A percentile compares a stretch with the other conserved stretches of the same genome.
phyloP scores from a whole-genome alignment of 1,140 invertebrate species.

The fruit fly (Drosophila melanogaster) region DNA sequence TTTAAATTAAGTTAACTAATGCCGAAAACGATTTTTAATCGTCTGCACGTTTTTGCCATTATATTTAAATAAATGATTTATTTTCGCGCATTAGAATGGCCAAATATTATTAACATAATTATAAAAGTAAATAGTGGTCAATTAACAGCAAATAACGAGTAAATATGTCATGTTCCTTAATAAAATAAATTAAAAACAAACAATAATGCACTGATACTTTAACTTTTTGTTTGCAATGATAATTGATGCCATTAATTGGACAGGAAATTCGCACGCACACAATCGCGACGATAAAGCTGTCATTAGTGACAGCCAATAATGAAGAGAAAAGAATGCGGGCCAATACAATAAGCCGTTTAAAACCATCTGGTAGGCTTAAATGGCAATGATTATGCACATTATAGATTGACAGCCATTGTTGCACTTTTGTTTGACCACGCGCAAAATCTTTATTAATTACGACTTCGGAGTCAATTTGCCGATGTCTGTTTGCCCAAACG shows the following conservation, averaged over 20 bases:
- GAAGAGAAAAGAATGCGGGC: neutral
- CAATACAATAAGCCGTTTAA: constrained; percentile 1
- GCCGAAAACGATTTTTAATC: too few species aligned
- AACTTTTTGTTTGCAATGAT: neutral
- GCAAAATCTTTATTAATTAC: constrained; percentile 59
- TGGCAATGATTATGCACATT: constrained; percentile 36
- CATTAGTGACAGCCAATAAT: constrained; percentile 32
- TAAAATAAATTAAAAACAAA: neutral
- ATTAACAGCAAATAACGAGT: too few species aligned
- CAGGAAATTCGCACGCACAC: constrained; percentile 26
- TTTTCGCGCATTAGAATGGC: too few species aligned
- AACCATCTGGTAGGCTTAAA: constrained; percentile 12
- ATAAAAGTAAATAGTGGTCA: too few species aligned
- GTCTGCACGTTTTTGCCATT: too few species aligned
- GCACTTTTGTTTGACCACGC: constrained; percentile 50
- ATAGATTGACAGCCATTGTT: constrained; percentile 9
- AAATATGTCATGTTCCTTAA: neutral
- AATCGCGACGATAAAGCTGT: constrained; percentile 16
- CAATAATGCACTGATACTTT: neutral
- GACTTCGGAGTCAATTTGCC: constrained; percentile 55
- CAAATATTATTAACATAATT: too few species aligned
- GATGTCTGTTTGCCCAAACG: constrained; percentile 29
- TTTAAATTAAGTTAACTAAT: neutral
- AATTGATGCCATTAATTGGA: constrained; percentile 9
- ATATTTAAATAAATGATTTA: too few species aligned